phyloP scores from a whole-genome alignment of 2,888 invertebrate genomes.

The Parochlus steinenii region DNA sequence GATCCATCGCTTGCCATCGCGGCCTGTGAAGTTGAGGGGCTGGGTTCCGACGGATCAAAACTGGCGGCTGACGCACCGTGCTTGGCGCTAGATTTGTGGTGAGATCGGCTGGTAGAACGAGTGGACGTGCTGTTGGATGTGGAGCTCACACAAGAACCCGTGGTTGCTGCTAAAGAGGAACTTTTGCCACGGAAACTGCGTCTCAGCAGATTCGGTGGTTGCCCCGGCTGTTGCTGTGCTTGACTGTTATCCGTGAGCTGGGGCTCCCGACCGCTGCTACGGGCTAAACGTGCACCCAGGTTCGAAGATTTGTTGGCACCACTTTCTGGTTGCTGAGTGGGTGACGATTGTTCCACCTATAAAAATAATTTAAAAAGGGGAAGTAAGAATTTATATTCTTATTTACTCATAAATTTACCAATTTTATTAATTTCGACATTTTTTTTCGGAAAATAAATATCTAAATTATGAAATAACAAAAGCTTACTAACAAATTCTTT shows the following conservation, averaged over 20 bases:
- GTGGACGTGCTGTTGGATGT: conserved; percentile 17
- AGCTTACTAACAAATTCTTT: too few species aligned
- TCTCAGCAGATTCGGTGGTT: conserved; percentile 23
- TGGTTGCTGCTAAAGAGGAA: conserved; percentile 15
- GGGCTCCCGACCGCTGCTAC: conserved; percentile 20
- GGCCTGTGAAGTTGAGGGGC: not conserved
- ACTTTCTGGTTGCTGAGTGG: conserved; percentile 24
- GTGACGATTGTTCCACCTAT: too few species aligned
- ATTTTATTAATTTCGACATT: too few species aligned
- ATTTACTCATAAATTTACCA: too few species aligned
- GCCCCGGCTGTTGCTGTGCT: conserved; percentile 2
- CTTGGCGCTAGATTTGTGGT: too few species aligned
- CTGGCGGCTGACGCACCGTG: conserved; percentile 14
- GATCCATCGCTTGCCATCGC: conserved; percentile 12
- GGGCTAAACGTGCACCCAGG: conserved; percentile 26
- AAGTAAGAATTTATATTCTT: too few species aligned
- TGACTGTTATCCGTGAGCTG: conserved; percentile 16
- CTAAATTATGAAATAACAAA: too few species aligned
- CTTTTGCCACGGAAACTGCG: conserved; percentile 30
- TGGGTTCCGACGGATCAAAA: too few species aligned
- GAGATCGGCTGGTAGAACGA: conserved; percentile 25
- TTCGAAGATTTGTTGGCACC: conserved; percentile 26
- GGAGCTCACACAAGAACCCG: conserved; percentile 30
- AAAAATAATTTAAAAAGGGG: too few species aligned
- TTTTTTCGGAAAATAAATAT: too few species aligned